Evolutionary conservation across 1,140 invertebrate species (phyloP), one percentile per base, ranked within the genome.

Genomic region (Saccostrea glomerata): DNA sequence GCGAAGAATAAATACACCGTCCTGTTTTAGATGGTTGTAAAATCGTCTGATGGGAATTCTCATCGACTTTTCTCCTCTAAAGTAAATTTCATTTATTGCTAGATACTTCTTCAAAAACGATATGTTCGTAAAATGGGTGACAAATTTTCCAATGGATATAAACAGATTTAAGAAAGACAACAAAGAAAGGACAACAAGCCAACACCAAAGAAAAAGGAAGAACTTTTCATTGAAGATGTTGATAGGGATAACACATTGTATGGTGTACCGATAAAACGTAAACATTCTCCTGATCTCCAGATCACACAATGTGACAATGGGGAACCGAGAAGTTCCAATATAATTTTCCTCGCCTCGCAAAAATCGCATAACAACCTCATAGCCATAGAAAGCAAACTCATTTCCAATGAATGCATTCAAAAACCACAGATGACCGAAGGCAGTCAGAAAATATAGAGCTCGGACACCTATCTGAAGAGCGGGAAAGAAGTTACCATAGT

Each of bases 141-240:
- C 40, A 58, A 87, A 87, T 56, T 58, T 87, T 17, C 25, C 66
- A 36, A 87, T 56, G n/a, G 70, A 82, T 15, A 56, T 54, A 13
- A 86, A 82, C 12, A 89, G 55, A 25, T 84, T 89, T 30, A 89
- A 55, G 82, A 63, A 47, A 23, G 93, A 93, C 13, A 95, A 91
- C 36, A 94, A 86, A 17, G 94, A 90, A 12, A 95, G 89, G 12
- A 95, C 56, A 36, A 92, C 87, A 20, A 95, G 88, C 94, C 94
- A 95, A 88, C 93, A 94, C 94, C 94, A 95, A 55, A 95, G 54
- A 82, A 94, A 90, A 70, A 94, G 93, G 88, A 95, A 95, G n/a
- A 95, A 96, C 92, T 96, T 94, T 89, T 96, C 95, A 86, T 95
- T 96, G 87, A 95, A 93, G 82, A 96, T 94, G 89, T 96, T 96